These are phyloP conservation scores for Muscicapa adusta DNA, from an alignment of 2,113 vertebrate genomes.

Conservation along the genomic window DNA sequence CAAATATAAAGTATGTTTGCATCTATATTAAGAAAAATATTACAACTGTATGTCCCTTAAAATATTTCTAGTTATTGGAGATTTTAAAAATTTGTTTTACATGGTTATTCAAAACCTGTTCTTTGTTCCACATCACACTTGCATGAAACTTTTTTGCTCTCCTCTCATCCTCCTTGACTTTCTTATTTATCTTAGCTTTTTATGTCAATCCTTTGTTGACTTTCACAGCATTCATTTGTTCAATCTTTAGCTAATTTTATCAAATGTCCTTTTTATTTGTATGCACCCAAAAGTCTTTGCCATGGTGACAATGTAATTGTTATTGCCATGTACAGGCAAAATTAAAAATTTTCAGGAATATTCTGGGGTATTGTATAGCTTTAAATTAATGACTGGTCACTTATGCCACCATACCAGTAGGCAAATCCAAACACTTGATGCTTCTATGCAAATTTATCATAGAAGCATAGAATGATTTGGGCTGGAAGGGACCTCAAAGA, in stretches of 20 bases:
- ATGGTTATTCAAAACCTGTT: neutral
- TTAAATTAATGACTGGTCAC: neutral
- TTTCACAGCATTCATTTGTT: neutral
- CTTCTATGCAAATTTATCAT: neutral
- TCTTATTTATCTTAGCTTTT: neutral
- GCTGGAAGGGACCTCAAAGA: neutral
- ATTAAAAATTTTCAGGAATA: neutral
- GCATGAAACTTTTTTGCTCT: neutral
- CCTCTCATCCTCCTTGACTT: neutral
- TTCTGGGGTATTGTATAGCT: neutral
- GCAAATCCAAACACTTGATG: neutral
- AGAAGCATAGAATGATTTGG: neutral
- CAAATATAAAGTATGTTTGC: neutral
- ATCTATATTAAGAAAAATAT: neutral
- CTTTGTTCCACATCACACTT: neutral
- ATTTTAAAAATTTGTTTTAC: neutral
- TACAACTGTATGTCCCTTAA: neutral
- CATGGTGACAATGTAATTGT: neutral
- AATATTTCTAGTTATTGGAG: no score
- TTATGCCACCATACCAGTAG: neutral
- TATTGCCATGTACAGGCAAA: neutral
- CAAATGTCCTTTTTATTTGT: neutral
- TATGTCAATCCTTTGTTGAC: neutral
- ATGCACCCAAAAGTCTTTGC: neutral
- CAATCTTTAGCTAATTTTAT: neutral